Evolutionary conservation across 2,113 vertebrate species (phyloP).

Genomic region (Gopherus evgoodei): DNA sequence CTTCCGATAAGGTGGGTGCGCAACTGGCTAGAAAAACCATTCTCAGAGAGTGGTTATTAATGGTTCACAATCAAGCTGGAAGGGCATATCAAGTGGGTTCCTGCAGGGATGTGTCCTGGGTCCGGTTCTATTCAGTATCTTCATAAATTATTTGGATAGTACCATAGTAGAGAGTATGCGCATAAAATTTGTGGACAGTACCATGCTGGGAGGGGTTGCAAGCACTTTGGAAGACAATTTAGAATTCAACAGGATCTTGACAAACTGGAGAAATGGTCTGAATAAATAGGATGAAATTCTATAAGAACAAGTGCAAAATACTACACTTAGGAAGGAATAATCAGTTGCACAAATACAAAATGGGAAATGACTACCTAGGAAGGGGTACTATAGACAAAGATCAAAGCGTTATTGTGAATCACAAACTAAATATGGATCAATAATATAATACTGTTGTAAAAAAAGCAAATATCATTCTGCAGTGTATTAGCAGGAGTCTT

Average conservation of each 20-base stretch:
- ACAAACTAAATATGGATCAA: background rate
- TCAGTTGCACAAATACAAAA: background rate
- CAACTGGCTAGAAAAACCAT: background rate
- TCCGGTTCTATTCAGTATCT: background rate
- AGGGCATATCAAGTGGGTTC: background rate
- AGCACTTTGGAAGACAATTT: too few relatives aligned
- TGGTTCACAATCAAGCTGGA: background rate
- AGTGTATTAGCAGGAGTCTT: background rate
- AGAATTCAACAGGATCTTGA: too few relatives aligned
- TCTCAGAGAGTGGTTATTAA: background rate
- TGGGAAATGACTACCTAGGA: background rate
- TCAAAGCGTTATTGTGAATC: background rate
- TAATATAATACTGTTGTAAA: background rate
- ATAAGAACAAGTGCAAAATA: background rate
- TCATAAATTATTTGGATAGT: background rate
- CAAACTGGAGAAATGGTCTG: too few relatives aligned
- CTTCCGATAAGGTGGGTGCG: background rate
- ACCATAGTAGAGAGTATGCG: background rate
- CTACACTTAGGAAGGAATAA: background rate
- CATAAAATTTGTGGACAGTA: background rate
- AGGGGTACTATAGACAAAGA: background rate
- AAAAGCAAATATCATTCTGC: background rate
- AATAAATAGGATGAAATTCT: too few relatives aligned
- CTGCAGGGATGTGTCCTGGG: background rate
- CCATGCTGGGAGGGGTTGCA: background rate